Percentiles rank a stretch among this genome's conserved stretches.
phyloP scores from a whole-genome alignment of 2,113 vertebrate genomes.

The Bostrychus sinensis region DNA sequence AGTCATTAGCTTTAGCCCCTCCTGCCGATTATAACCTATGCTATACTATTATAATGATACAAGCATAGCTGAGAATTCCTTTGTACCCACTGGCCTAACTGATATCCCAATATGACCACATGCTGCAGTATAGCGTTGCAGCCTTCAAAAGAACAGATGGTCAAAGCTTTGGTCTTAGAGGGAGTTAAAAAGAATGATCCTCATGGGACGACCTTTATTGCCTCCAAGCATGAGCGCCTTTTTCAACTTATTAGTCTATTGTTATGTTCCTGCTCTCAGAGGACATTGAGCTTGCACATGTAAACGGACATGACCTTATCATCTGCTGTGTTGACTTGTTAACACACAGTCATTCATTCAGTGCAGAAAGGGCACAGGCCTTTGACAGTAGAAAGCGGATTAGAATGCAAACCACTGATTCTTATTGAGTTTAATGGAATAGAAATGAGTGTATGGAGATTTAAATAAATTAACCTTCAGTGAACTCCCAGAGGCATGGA shows the following conservation, averaged over 20 bases:
- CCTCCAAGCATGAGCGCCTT: neutral
- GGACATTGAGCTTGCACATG: conserved; percentile 15
- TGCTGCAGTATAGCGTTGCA: conserved; percentile 19
- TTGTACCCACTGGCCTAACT: conserved; percentile 42
- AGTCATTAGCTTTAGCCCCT: conserved; percentile 38
- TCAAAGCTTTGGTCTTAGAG: no score
- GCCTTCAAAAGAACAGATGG: conserved; percentile 54
- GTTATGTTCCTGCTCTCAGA: conserved; percentile 18
- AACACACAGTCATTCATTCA: conserved; percentile 25
- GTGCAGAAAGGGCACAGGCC: conserved; percentile 65
- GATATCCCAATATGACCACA: conserved; percentile 43
- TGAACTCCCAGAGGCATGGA: neutral
- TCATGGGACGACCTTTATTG: conserved; percentile 27
- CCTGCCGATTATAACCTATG: conserved; percentile 35
- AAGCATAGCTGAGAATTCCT: conserved; percentile 31
- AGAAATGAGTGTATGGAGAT: conserved; percentile 74
- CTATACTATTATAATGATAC: conserved; percentile 43
- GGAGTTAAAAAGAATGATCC: conserved; percentile 17
- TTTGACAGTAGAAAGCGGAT: conserved; percentile 75
- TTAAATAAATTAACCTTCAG: conserved; percentile 80
- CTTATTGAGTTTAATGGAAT: conserved; percentile 80
- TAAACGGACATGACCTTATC: conserved; percentile 68
- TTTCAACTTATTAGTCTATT: conserved; percentile 23
- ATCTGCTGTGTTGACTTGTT: conserved; percentile 40
- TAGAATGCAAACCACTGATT: conserved; percentile 79